Evolutionary conservation across 2,888 invertebrate species (phyloP).

Genomic region (Lordiphosa fenestrarum): DNA sequence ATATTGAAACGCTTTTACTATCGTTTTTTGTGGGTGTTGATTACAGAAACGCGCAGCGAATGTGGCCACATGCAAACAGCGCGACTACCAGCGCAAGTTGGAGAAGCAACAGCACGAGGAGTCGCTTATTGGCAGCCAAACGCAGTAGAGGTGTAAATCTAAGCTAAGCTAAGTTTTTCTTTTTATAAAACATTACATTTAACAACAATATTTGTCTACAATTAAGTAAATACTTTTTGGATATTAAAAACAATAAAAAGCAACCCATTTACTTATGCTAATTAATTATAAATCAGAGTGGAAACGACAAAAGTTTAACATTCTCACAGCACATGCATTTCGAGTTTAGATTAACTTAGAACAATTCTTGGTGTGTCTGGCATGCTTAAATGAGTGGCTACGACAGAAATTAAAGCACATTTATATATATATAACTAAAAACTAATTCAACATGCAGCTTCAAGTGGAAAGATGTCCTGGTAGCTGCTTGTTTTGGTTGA

Average conservation of each 20-base stretch:
- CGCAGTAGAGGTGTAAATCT: conserved; percentile 11
- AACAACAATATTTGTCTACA: conserved; percentile 15
- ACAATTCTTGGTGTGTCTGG: background rate
- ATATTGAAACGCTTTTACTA: conserved; percentile 28
- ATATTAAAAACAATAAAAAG: conserved; percentile 20
- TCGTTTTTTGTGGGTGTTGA: conserved; percentile 29
- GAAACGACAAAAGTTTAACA: conserved; percentile 17
- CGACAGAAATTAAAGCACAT: conserved; percentile 33
- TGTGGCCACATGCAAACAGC: conserved; percentile 78
- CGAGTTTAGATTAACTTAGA: too few relatives aligned
- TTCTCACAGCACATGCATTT: conserved; percentile 27
- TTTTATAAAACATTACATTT: conserved; percentile 18
- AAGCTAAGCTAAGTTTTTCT: conserved; percentile 14
- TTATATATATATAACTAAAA: conserved; percentile 36
- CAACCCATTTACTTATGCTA: conserved; percentile 21
- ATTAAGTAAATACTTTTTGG: conserved; percentile 33
- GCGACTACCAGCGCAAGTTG: conserved; percentile 76
- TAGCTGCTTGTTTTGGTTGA: conserved; percentile 29
- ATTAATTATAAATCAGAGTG: conserved; percentile 13
- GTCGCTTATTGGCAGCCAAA: conserved; percentile 75
- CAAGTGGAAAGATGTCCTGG: conserved; percentile 18
- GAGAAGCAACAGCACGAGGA: conserved; percentile 79
- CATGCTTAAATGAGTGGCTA: conserved; percentile 19
- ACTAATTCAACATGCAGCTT: conserved; percentile 51
- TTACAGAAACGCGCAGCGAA: conserved; percentile 78